phyloP scores from a whole-genome alignment of 2,888 invertebrate species.

The Lottia gigantea region DNA sequence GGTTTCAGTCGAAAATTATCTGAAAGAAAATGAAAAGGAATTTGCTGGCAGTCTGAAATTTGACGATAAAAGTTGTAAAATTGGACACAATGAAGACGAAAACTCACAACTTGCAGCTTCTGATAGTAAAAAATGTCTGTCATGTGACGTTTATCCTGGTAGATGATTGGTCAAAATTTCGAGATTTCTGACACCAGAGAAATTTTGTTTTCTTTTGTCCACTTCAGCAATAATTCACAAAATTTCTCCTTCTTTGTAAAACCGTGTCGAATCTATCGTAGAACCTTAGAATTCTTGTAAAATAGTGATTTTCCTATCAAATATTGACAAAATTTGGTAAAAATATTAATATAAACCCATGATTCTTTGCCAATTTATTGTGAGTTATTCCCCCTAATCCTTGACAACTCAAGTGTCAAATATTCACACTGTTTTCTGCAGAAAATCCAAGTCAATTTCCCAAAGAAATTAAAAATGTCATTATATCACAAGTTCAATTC shows the following conservation, averaged over 20 bases:
- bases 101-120: not conserved
- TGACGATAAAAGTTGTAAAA: not conserved
- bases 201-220: not conserved
- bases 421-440: too few species aligned
- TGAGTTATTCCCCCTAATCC: not conserved
- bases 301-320: not conserved
- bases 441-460: too few species aligned
- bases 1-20: too few species aligned
- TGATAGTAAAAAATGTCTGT: constrained; percentile 1
- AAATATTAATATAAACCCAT: not conserved
- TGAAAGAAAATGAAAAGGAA: too few species aligned
- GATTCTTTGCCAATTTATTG: not conserved
- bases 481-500: too few species aligned
- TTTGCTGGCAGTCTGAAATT: too few species aligned
- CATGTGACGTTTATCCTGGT: not conserved
- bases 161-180: not conserved
- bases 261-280: not conserved
- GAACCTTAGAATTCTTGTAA: too few species aligned
- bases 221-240: not conserved
- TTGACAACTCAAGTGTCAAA: not conserved
- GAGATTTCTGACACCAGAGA: not conserved
- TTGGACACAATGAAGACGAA: constrained; percentile 1
- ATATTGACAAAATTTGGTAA: not conserved
- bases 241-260: not conserved
- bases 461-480: too few species aligned